Evolutionary conservation across 2,113 vertebrate genomes (phyloP), one percentile per base, ranked within the genome.

Genomic region (Lipotes vexillifer): DNA sequence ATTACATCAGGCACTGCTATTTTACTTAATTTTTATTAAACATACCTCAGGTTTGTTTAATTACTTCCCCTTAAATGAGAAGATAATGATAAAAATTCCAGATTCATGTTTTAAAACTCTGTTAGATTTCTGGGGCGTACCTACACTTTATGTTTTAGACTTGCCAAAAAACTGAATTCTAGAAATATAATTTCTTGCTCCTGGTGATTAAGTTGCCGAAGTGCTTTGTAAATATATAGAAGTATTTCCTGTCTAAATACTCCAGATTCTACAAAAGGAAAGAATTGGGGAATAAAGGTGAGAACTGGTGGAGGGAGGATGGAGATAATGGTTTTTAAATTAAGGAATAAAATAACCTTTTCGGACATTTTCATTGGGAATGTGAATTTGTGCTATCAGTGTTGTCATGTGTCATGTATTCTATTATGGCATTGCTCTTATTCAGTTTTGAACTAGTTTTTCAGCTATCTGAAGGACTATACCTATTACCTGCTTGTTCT

Each of bases 21-120:
- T 88, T 85, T 82, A 95, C 74, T 95, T 93, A 91, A 88, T 74
- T 96, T 96, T 95, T 29, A 75, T 93, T 78, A 78, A 96, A 59
- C 18, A 52, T 74, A 74, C 3, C 12, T 93, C 21, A 33, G 21
- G 5, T 81, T 94, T 96, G 38, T 88, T 97, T 92, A 94, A 93
- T 83, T 93, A 94, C 25, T 83, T 95, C 85, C 84, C 18, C 29
- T 82, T 96, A 72, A 33, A 41, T 82, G 44, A 88, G 68, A 96
- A 85, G 33, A 92, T 83, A 94, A 69, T 52, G 38, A 69, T 81
- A 71, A 82, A 88, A 84, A 95, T 82, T 90, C 92, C 10, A 88
- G 80, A 86, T 65, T 95, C 29, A 80, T 33, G 74, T 57, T 20
- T 57, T 8, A 74, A 96, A 63, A n/a, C 33, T 68, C 44, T 25